Evolutionary conservation across 2,113 vertebrate genomes (phyloP), one percentile per base, ranked within the genome.

Genomic region (Myrmecophaga tridactyla): DNA sequence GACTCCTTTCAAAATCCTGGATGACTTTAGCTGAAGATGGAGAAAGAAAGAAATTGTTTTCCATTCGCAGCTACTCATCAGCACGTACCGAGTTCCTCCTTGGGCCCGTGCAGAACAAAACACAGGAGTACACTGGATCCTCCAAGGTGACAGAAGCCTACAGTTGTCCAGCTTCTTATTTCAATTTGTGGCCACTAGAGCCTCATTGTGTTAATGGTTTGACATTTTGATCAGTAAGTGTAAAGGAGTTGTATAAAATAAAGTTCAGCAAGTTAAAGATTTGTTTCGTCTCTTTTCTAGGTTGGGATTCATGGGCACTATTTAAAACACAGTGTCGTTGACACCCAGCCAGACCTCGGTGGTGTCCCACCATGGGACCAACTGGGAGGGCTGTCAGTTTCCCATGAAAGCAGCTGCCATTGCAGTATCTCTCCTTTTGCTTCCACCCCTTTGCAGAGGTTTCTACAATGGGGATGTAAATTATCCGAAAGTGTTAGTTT

Each of bases 201-300:
- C 60, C 65, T 87, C 29, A 0, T 18, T 43, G 23, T 87, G 51
- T 82, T 23, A 56, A 36, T 27, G 10, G 1, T 3, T 43, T 46
- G 18, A 36, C 18, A 56, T 21, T 27, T 0, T 9, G 21, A 11
- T 87, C 43, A 39, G 8, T 53, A 31, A 25, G 10, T 86, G 60
- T 76, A 56, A 86, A 56, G 27, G 27, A 76, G 0, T 23, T 21
- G 41, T 53, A 65, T 39, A 53, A 89, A 96, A 92, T 97, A 96
- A 97, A 97, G 41, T 36, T 67, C 39, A 83, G 48, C 41, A 76
- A 93, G 90, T 69, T 20, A 67, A 85, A 20, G 41, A 3, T 27
- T 58, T 41, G 1, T 4, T 15, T 6, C 36, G 34, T 34, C n/a
- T 82, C 17, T 72, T 65, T 39, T 58, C 9, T 7, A 46, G 53